phyloP scores from a whole-genome alignment of 2,113 vertebrate genomes.

The Danio rerio region GRCz12tu NC_133198.1:35243001-35243500 shows the following conservation, averaged over 20 bases:
- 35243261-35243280: slow-evolving; percentile 49
- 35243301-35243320: not conserved
- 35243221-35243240: slow-evolving; percentile 37
- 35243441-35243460: slow-evolving; percentile 40
- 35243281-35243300: slow-evolving; percentile 40
- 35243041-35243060: not conserved
- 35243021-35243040: not conserved
- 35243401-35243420: slow-evolving; percentile 18
- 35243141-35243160: not conserved
- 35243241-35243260: slow-evolving; percentile 47
- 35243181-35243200: slow-evolving; percentile 16
- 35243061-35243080: not conserved
- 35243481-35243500: not conserved
- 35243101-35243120: slow-evolving; percentile 21
- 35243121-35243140: not conserved
- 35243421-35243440: not conserved
- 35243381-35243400: slow-evolving; percentile 17
- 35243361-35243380: slow-evolving; percentile 30
- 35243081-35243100: not conserved
- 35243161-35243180: not conserved
- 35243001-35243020: too few relatives aligned
- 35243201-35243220: slow-evolving; percentile 22
- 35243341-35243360: not conserved
- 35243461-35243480: slow-evolving; percentile 9
- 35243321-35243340: slow-evolving; percentile 1